These are phyloP conservation scores for Phyllostomus hastatus DNA, from an alignment of 2,113 vertebrate genomes.

Conservation along the genomic window DNA sequence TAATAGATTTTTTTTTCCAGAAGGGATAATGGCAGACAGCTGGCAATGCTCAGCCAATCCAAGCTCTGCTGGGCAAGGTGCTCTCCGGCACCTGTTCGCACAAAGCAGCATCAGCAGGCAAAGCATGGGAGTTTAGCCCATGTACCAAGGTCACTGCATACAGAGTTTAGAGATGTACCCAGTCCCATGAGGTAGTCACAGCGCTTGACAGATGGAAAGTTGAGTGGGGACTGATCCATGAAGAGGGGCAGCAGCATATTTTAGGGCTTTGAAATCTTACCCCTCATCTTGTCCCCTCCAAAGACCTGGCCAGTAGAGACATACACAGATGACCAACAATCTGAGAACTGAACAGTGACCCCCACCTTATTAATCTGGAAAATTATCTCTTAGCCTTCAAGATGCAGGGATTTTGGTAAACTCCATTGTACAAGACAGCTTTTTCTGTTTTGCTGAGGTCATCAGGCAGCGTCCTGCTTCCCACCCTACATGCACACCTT, in stretches of 20 bases:
- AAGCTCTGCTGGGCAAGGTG: background rate
- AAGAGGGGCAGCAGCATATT: background rate
- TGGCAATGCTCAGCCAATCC: background rate
- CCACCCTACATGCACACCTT: background rate
- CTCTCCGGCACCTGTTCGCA: fast-evolving
- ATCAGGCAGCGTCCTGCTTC: background rate
- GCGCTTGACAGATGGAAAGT: background rate
- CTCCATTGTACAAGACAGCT: background rate
- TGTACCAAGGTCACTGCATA: background rate
- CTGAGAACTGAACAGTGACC: background rate
- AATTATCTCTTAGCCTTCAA: background rate
- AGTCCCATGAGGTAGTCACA: background rate
- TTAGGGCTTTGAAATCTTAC: background rate
- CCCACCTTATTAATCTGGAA: background rate
- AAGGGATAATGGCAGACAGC: background rate
- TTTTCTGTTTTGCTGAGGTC: background rate
- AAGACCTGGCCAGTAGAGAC: background rate
- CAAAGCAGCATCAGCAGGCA: fast-evolving
- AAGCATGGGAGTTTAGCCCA: fast-evolving
- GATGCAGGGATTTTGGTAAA: background rate
- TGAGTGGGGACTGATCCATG: background rate
- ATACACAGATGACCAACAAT: background rate
- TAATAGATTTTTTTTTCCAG: background rate
- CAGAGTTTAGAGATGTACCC: too few relatives aligned
- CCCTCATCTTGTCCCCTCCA: background rate